A percentile compares a stretch with the other conserved stretches of the same genome.
Evolutionary conservation across 2,113 vertebrate genomes (phyloP).

Genomic region (Sander lucioperca): DNA sequence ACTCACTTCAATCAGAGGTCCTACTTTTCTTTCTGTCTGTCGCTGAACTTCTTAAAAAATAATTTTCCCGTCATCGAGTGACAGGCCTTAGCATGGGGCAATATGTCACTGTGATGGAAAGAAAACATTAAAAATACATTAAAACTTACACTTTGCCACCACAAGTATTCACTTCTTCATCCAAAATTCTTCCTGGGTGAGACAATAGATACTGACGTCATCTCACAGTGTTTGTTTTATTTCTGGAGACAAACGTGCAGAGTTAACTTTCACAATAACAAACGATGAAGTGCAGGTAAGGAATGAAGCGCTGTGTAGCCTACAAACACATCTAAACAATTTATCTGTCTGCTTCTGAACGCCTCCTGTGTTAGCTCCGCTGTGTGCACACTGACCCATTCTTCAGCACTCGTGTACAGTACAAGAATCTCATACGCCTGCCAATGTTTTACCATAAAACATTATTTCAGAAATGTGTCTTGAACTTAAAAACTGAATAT

Average conservation of each 20-base stretch:
- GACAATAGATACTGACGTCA: background rate
- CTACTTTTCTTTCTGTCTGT: slow-evolving; percentile 32
- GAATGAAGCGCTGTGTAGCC: slow-evolving; percentile 16
- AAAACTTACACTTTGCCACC: background rate
- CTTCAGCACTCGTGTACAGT: slow-evolving; percentile 26
- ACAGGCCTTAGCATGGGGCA: slow-evolving; percentile 3
- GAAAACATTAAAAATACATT: slow-evolving; percentile 29
- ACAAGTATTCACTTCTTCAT: background rate
- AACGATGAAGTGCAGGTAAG: slow-evolving; percentile 29
- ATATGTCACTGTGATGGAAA: slow-evolving; percentile 28
- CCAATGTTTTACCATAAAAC: slow-evolving; percentile 55
- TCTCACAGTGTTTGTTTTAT: slow-evolving; percentile 4
- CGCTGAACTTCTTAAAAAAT: slow-evolving; percentile 3
- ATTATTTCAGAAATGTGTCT: slow-evolving; percentile 39
- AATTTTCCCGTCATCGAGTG: slow-evolving; percentile 6
- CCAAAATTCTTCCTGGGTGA: background rate
- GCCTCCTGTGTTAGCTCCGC: slow-evolving; percentile 35
- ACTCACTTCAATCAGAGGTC: slow-evolving; percentile 53
- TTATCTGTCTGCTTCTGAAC: slow-evolving; percentile 36
- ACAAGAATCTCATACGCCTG: slow-evolving; percentile 10
- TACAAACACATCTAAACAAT: slow-evolving; percentile 56
- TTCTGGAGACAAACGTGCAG: slow-evolving; percentile 7
- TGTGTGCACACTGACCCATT: slow-evolving; percentile 34
- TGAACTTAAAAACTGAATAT: slow-evolving; percentile 38
- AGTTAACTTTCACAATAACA: slow-evolving; percentile 23